These are phyloP conservation scores for Ascaphus truei DNA, from an alignment of 2,113 vertebrate genomes.

Conservation along the genomic window DNA sequence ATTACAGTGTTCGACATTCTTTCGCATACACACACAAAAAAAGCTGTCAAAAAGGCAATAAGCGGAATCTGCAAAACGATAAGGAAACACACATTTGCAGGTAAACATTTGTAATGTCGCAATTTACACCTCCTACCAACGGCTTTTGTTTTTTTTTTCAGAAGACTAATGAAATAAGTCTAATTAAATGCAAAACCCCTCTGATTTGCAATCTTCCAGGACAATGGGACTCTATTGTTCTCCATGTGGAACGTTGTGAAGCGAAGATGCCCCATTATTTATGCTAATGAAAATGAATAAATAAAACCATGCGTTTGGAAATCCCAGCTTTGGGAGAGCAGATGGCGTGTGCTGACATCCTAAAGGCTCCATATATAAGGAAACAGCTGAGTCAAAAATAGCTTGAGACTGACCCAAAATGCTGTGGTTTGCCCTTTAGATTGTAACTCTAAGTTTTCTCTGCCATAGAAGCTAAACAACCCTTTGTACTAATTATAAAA, in stretches of 20 bases:
- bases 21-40: neutral
- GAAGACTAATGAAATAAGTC: constrained; percentile 42
- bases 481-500: too few species aligned
- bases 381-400: constrained; percentile 4
- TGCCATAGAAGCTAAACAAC: too few species aligned
- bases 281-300: constrained; percentile 60
- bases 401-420: constrained; percentile 25
- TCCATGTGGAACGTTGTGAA: constrained; percentile 58
- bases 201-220: constrained; percentile 53
- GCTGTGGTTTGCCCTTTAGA: too few species aligned
- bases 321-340: constrained; percentile 49
- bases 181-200: constrained; percentile 56
- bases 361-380: constrained; percentile 45
- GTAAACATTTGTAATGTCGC: constrained; percentile 17
- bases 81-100: neutral
- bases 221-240: constrained; percentile 58
- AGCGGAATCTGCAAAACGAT: neutral
- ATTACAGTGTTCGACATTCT: constrained; percentile 14
- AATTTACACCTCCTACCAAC: neutral
- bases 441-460: too few species aligned
- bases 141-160: constrained; percentile 3
- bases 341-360: constrained; percentile 50
- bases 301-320: constrained; percentile 48
- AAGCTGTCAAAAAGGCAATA: constrained; percentile 3
- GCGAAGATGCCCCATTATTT: constrained; percentile 59